These are phyloP conservation scores for Epinotia brunnichana DNA, from an alignment of 2,888 invertebrate genomes.

Conservation along the genomic window DNA sequence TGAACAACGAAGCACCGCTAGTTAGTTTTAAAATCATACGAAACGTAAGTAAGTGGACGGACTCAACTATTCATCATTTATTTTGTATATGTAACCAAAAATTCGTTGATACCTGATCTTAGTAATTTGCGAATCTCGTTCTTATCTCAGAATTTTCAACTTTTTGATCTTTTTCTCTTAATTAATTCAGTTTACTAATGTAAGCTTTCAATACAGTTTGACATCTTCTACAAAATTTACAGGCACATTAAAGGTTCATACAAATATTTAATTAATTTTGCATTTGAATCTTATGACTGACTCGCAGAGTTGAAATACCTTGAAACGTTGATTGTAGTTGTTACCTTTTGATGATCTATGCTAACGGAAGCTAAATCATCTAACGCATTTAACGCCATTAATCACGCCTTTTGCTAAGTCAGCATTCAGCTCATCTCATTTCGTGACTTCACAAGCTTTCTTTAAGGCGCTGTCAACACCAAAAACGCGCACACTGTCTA, in stretches of 20 bases:
- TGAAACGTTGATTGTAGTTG: neutral
- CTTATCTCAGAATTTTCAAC: neutral
- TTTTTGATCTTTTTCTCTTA: neutral
- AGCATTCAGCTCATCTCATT: conserved; percentile 1
- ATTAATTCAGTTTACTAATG: neutral
- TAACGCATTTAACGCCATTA: neutral
- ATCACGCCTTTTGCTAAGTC: neutral
- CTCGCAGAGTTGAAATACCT: neutral
- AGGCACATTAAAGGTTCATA: neutral
- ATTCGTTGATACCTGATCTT: neutral
- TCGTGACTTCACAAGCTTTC: neutral
- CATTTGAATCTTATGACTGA: neutral
- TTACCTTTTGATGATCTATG: neutral
- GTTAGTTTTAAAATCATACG: too few relatives aligned
- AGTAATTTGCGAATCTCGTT: neutral
- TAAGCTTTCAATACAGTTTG: neutral
- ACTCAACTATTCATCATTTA: too few relatives aligned
- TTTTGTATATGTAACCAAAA: too few relatives aligned
- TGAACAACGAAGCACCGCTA: too few relatives aligned
- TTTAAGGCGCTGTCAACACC: too few relatives aligned
- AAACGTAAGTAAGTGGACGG: too few relatives aligned
- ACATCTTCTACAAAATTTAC: neutral
- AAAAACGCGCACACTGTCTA: too few relatives aligned
- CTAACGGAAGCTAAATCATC: neutral
- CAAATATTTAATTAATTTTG: neutral